Evolutionary conservation across 2,113 vertebrate genomes (phyloP), one percentile per base, ranked within the genome.

Genomic region (Tupaia chinensis): DNA sequence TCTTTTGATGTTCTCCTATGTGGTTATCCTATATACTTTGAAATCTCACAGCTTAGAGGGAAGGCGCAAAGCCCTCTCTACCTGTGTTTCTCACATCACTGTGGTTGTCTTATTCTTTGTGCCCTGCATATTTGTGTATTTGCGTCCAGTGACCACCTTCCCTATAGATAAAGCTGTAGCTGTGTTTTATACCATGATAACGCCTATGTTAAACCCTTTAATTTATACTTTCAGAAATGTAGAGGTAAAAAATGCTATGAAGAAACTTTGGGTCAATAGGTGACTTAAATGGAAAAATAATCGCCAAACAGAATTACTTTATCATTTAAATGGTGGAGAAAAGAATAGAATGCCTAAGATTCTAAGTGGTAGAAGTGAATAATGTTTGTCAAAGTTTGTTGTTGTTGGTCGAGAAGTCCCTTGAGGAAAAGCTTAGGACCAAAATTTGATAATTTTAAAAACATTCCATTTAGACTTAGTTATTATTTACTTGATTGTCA

Each of bases 191-290:
- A 98, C 97, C 0, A 84, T 96, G 0, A 76, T 98, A 5, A 97
- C 86, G 0, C 97, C 97, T 1, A 83, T 98, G 93, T 68, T 98
- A 78, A 98, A 97, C 10, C 96, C 97, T 53, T 90, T 98, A 68
- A 97, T 98, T 15, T 97, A 98, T 7, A 98, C 96, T 0, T 60
- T 98, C 22, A 95, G 97, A 60, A 98, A 98, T 5, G 34, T 96
- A 29, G 95, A 98, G 4, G 93, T 98, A 27, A 98, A 97, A 93
- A 92, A 69, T 73, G 97, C 96, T 9, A 73, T 98, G 56, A 95
- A 22, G 12, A 94, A 94, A 13, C 23, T 97, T 19, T 56, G 87
- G 69, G 56, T 16, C 2, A 61, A 91, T 97, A 94, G 29, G 11
- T 88, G 44, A 79, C 23, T 27, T 68, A 1, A n/a, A 58, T 44